Percentiles rank a stretch among this genome's conserved stretches.
phyloP scores from a whole-genome alignment of 1,140 invertebrate genomes.

The Drosophila virilis region DNA sequence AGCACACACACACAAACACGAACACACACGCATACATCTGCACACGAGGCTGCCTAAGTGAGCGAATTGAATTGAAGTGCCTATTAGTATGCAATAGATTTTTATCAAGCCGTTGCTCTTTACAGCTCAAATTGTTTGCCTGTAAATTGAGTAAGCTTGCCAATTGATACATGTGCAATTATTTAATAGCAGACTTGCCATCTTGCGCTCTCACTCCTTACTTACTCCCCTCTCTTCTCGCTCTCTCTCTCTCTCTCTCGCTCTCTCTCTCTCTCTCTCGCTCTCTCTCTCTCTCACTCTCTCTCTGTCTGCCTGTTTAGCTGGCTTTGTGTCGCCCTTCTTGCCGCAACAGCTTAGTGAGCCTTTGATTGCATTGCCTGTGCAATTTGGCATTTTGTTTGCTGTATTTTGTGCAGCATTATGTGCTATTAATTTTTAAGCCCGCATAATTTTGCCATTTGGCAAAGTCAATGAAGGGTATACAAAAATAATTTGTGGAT shows the following conservation, averaged over 20 bases:
- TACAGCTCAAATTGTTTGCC: constrained; percentile 57
- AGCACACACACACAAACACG: constrained; percentile 31
- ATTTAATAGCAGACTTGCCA: constrained; percentile 21
- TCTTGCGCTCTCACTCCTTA: neutral
- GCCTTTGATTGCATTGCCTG: constrained; percentile 3
- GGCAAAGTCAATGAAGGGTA: constrained; percentile 45
- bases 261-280: neutral
- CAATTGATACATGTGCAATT: constrained; percentile 63
- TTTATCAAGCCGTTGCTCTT: constrained; percentile 63
- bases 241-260: neutral
- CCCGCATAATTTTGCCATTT: constrained; percentile 53
- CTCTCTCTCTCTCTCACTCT: neutral
- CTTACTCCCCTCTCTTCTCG: neutral
- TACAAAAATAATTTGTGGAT: constrained; percentile 54
- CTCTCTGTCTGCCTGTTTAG: neutral
- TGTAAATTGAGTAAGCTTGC: constrained; percentile 56
- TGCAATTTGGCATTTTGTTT: constrained; percentile 43
- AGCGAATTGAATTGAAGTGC: constrained; percentile 70
- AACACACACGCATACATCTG: constrained; percentile 2
- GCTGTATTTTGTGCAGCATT: constrained; percentile 36
- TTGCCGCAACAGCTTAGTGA: constrained; percentile 4
- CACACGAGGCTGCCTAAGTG: constrained; percentile 44
- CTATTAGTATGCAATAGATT: constrained; percentile 70
- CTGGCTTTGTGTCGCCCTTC: neutral
- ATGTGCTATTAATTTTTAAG: constrained; percentile 62